Base-by-base conservation (phyloP, 2,797 vertebrate genomes). In the Luscinia megarhynchos region DNA sequence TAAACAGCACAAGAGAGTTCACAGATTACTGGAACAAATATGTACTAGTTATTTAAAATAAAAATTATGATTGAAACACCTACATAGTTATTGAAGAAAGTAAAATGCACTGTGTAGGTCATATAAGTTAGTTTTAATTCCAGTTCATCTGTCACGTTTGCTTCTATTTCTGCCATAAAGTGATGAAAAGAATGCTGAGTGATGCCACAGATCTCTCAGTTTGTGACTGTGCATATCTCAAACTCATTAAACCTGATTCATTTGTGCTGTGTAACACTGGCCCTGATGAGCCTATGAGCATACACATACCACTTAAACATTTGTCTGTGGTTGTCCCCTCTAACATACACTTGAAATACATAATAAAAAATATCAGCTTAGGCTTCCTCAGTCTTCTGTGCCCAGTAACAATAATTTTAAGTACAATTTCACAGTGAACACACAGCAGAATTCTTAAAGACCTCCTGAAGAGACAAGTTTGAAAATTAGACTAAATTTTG, bases 401-500 rank as follows among this genome's bases (percentile, higher is more conserved):
- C 24, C 32, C 54, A 54, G 57, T 41, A 72, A 23, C 48, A 76
- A 40, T 55, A 77, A 53, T 43, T 84, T 70, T 26, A 58, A 46
- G n/a, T 38, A 94, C 76, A 90, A 80, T 54, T 76, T 74, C 67
- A 62, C 22, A 27, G 38, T 51, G 85, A 87, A 80, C 23, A 75
- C 50, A 36, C 15, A 83, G 24, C 4, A 94, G n/a, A 84, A 72
- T 87, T 85, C 54, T 78, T 55, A 85, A 89, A 61, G 58, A 68
- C 43, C 17, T 93, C n/a, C 62, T 69, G 64, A 83, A 85, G 75
- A 93, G 67, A 61, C 16, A 67, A 73, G 72, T 48, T 92, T 87
- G 68, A 91, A 96, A 93, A 85, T 62, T 27, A 83, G 62, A 83
- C 23, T 61, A 69, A 85, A 85, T 95, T 93, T 93, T 89, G 40